Conservation (phyloP, 2,888 invertebrate genomes). For the Cheilosia vernalis region DNA sequence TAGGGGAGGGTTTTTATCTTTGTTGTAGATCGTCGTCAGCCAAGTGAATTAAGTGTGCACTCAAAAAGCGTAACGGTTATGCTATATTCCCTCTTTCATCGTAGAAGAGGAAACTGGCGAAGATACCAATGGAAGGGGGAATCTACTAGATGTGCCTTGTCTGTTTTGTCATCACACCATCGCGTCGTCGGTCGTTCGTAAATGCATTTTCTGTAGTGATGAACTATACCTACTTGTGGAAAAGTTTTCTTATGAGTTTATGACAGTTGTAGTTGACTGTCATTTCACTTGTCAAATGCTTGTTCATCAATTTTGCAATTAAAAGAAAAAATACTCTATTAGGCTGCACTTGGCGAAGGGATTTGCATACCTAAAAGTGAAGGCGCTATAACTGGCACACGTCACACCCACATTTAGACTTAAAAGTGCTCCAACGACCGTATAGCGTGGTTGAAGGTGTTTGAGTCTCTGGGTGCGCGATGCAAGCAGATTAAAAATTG, state of each 20-base stretch:
- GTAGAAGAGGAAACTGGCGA: conserved; percentile 16
- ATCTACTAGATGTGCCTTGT: too few relatives aligned
- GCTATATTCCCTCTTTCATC: conserved; percentile 13
- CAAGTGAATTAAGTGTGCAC: conserved; percentile 45
- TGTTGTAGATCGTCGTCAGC: conserved; percentile 9
- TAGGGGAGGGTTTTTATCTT: background rate
- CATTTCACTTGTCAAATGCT: conserved; percentile 39
- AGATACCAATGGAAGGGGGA: background rate
- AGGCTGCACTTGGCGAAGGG: conserved; percentile 13
- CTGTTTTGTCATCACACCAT: background rate
- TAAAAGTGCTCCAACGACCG: conserved; percentile 56
- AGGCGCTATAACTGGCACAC: background rate
- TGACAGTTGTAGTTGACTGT: conserved; percentile 34
- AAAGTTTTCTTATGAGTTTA: conserved; percentile 30
- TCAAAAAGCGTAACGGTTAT: conserved; percentile 42
- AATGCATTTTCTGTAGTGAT: background rate
- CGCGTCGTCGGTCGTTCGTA: background rate
- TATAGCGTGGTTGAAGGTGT: conserved; percentile 28
- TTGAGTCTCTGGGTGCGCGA: conserved; percentile 5
- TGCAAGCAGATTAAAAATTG: conserved; percentile 52
- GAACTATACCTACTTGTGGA: conserved; percentile 2
- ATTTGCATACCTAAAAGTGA: conserved; percentile 12
- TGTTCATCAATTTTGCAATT: conserved; percentile 68
- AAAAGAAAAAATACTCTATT: conserved; percentile 34
- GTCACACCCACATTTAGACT: conserved; percentile 1